phyloP scores from a whole-genome alignment of 2,113 vertebrate species.

The Actenoides hombroni region DNA sequence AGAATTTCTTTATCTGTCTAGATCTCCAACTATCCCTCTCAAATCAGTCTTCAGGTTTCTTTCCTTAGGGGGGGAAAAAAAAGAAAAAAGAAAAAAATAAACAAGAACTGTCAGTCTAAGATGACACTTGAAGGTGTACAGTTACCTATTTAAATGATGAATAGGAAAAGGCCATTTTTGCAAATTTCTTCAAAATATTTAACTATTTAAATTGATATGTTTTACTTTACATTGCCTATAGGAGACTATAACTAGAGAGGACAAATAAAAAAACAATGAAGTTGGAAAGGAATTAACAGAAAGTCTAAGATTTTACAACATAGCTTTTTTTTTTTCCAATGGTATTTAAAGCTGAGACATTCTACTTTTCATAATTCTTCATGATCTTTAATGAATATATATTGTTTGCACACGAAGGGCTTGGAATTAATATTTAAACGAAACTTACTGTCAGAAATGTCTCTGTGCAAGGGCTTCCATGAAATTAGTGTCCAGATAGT shows the following conservation, averaged over 20 bases:
- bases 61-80: neutral
- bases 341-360: neutral
- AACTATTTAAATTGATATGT: neutral
- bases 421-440: neutral
- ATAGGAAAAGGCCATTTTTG: neutral
- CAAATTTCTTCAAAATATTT: neutral
- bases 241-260: neutral
- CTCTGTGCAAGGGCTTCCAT: neutral
- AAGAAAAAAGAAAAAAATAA: neutral
- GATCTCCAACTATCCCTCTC: neutral
- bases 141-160: neutral
- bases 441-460: neutral
- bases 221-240: neutral
- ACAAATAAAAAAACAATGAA: neutral
- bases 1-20: neutral
- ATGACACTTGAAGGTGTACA: neutral
- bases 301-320: neutral
- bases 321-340: neutral
- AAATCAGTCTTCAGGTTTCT: neutral
- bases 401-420: neutral
- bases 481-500: neutral
- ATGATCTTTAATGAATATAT: neutral
- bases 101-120: neutral
- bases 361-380: neutral
- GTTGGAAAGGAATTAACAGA: neutral